These are phyloP conservation scores for Colletes gigas DNA, from an alignment of 1,140 invertebrate genomes.

Conservation along the genomic window DNA sequence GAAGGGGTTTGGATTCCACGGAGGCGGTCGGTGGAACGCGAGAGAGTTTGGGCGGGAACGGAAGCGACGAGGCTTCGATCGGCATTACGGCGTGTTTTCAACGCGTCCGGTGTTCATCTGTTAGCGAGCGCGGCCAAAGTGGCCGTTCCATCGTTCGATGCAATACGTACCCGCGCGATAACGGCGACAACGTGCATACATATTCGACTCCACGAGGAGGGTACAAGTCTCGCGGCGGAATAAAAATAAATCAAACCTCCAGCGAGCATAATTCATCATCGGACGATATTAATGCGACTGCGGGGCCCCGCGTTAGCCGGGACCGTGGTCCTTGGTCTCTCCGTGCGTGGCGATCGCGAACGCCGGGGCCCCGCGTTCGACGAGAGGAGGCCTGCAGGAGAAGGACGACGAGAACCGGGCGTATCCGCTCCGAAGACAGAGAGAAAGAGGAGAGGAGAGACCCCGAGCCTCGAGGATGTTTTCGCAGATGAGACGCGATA, in stretches of 20 bases:
- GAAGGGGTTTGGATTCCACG: no score
- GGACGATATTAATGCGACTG: conserved; percentile 72
- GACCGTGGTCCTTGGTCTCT: not conserved
- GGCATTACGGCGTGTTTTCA: conserved; percentile 1
- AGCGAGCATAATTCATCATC: conserved; percentile 68
- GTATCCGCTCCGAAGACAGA: not conserved
- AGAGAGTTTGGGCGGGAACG: not conserved
- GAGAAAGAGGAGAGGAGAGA: not conserved
- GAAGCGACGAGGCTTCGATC: conserved; percentile 20
- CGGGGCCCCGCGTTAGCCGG: conserved; percentile 37
- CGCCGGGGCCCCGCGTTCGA: conserved; percentile 27
- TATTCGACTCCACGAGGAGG: conserved; percentile 3
- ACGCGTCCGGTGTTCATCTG: conserved; percentile 11
- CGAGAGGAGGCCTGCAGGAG: not conserved
- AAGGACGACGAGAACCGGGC: conserved; percentile 15
- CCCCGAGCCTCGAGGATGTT: conserved; percentile 56
- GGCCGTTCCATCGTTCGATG: conserved; percentile 39
- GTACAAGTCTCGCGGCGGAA: conserved; percentile 50
- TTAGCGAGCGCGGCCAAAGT: not conserved
- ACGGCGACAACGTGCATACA: conserved; percentile 32
- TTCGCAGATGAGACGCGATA: conserved; percentile 68
- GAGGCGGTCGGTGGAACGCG: no score
- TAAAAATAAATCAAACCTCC: conserved; percentile 57
- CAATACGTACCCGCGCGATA: conserved; percentile 40
- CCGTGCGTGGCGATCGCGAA: conserved; percentile 5